A percentile compares a stretch with the other conserved stretches of the same genome.
Conservation (phyloP, 2,113 vertebrate species). For the Rhizomys pruinosus region DNA sequence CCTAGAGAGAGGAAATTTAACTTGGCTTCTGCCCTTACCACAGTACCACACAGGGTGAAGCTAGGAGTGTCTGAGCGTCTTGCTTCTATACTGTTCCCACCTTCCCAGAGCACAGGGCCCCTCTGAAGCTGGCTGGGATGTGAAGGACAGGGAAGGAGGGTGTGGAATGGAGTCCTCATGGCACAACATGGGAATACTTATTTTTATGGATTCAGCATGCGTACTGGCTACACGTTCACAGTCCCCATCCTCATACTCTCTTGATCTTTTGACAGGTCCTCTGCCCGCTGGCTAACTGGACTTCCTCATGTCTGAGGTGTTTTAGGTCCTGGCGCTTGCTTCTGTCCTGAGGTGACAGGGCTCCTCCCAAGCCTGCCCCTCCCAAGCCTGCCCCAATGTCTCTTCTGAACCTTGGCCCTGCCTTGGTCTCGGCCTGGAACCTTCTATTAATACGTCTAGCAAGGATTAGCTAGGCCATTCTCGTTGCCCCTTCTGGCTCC, state of each 20-base stretch:
- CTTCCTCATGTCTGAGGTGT: not conserved
- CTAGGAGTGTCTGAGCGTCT: not conserved
- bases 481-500: not conserved
- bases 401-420: not conserved
- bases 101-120: not conserved
- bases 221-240: not conserved
- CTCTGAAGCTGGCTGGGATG: not conserved
- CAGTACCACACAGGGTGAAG: not conserved
- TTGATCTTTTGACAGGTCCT: not conserved
- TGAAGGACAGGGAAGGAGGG: too few species aligned
- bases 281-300: not conserved
- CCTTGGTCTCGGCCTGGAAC: not conserved
- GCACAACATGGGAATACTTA: not conserved
- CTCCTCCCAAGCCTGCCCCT: too few species aligned
- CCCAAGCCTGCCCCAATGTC: too few species aligned
- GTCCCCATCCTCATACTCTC: not conserved
- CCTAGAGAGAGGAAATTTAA: not conserved
- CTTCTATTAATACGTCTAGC: not conserved
- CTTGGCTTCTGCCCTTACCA: not conserved
- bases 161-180: not conserved
- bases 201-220: not conserved
- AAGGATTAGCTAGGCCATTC: not conserved
- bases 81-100: not conserved
- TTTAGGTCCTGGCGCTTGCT: not conserved
- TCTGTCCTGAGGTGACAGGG: too few species aligned